Evolutionary conservation across 2,888 invertebrate genomes (phyloP).

Genomic region (Mesorhabditis spiculigera): DNA sequence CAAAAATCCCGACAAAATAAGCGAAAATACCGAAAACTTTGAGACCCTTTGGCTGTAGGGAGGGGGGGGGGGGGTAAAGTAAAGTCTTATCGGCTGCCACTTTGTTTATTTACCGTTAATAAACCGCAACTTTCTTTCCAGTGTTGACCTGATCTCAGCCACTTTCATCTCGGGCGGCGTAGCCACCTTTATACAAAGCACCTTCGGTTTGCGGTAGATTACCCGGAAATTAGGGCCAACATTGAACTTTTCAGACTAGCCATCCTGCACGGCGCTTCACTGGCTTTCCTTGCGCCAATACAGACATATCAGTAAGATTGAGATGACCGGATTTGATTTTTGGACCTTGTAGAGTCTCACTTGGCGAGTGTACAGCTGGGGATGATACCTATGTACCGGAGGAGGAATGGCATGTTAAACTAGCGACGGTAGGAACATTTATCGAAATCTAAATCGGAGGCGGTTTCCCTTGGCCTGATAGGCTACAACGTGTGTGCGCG

Average conservation of each 20-base stretch:
- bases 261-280: background rate
- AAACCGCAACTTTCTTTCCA: background rate
- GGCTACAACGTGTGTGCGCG: no score
- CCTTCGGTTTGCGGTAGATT: background rate
- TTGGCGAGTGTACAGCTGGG: background rate
- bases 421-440: background rate
- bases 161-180: background rate
- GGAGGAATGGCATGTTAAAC: background rate
- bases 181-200: background rate
- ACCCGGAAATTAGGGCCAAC: no score
- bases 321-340: background rate
- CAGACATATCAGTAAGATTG: background rate
- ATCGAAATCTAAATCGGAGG: background rate
- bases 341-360: background rate
- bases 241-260: background rate
- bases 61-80: no score
- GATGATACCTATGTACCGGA: background rate
- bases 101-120: no score
- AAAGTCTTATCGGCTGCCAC: no score
- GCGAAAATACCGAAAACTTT: no score
- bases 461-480: no score
- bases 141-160: conserved; percentile 1
- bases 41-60: no score
- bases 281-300: background rate
- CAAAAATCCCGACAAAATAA: no score